Evolutionary conservation across 2,113 vertebrate species (phyloP), one percentile per base, ranked within the genome.

Genomic region (Perccottus glenii): DNA sequence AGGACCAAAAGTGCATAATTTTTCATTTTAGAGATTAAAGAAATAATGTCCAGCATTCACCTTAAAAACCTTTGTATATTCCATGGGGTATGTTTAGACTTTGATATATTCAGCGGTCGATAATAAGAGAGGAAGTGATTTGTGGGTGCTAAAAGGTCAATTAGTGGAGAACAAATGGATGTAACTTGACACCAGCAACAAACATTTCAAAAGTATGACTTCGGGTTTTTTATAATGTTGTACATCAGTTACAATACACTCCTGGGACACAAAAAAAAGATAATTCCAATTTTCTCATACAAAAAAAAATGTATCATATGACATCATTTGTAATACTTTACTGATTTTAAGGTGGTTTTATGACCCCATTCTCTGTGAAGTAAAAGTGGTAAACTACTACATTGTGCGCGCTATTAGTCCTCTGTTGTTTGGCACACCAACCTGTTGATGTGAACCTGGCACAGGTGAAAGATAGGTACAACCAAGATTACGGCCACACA

Each of bases 401-500:
- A 27, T 27, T 27, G 19, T 27, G 19, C 3, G 19, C 19, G 1
- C 19, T 27, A 27, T 27, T 2, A 51, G 48, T 47, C 5, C 44
- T 38, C 32, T 56, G 6, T 36, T 32, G 65, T 67, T 68, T 83
- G 75, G 66, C 80, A 84, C 72, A 82, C 70, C 86, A 74, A 86
- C 77, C 85, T 85, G 83, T 77, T 86, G 84, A 85, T 71, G 70
- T 63, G 67, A 60, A 82, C 67, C 60, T 55, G 44, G 35, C 53
- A 64, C 80, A 87, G 80, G 83, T 84, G 70, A 77, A 71, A 56
- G 76, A 82, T 59, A 65, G 78, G 67, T 72, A 82, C 80, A 83
- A 78, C 82, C 67, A 77, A 78, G 83, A 89, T 84, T 87, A 89
- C 79, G 74, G 83, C 57, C 64, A 59, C 62, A 67, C 68, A 73